These are phyloP conservation scores for Ovis aries DNA, from an alignment of 2,113 vertebrate genomes.

Conservation along the genomic window DNA sequence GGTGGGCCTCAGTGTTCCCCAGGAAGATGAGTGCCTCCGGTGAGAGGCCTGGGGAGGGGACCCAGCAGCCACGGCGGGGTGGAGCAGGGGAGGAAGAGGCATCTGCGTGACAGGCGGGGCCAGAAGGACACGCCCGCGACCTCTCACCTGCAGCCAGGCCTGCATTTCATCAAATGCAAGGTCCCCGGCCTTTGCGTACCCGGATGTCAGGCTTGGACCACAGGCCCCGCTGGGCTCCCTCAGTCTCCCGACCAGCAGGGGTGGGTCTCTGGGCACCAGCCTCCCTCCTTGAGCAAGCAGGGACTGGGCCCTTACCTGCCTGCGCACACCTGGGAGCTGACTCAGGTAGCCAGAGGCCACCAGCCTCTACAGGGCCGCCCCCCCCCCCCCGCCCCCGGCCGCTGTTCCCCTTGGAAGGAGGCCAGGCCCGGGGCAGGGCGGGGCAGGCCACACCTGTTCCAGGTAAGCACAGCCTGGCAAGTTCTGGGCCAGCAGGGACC, in stretches of 20 bases:
- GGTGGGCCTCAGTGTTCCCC: neutral
- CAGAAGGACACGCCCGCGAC: rapidly evolving
- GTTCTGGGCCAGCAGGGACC: neutral
- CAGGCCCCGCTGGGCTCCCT: neutral
- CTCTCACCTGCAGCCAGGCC: neutral
- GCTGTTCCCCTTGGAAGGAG: neutral
- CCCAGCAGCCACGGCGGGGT: neutral
- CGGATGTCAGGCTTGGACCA: rapidly evolving
- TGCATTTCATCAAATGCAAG: neutral
- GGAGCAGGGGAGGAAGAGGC: rapidly evolving
- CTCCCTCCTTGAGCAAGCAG: neutral
- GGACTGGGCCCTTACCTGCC: neutral
- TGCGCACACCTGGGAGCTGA: neutral
- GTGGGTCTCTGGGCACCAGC: neutral
- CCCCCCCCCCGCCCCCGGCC: neutral
- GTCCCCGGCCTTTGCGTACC: rapidly evolving
- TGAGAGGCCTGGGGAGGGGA: rapidly evolving
- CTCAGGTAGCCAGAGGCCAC: neutral
- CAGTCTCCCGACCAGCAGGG: neutral
- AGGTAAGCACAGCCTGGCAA: neutral
- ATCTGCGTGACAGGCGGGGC: neutral
- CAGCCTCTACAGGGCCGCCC: rapidly evolving
- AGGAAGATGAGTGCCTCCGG: rapidly evolving
- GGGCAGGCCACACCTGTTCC: neutral
- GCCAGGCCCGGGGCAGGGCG: neutral